phyloP scores from a whole-genome alignment of 2,113 vertebrate genomes.

The Notechis scutatus region DNA sequence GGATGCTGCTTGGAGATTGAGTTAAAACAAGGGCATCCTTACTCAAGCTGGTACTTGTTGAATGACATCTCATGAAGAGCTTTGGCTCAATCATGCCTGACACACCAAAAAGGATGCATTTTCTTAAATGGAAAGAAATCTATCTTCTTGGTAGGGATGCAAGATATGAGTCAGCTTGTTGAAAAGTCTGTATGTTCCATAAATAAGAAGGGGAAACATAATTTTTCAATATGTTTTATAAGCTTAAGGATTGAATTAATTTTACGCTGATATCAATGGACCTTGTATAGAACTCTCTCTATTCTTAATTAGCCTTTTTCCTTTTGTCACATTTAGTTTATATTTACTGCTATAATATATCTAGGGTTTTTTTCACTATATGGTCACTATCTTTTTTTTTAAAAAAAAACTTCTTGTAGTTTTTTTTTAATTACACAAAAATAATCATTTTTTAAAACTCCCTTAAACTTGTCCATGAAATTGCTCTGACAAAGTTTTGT shows the following conservation, averaged over 20 bases:
- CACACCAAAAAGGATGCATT: not conserved
- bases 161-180: not conserved
- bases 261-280: not conserved
- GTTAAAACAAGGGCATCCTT: not conserved
- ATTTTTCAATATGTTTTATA: not conserved
- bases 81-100: not conserved
- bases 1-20: constrained; percentile 16
- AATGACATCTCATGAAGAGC: not conserved
- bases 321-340: not conserved
- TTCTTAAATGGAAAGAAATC: not conserved
- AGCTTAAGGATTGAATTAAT: not conserved
- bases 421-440: not conserved
- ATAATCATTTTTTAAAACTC: not conserved
- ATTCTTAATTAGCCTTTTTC: not conserved
- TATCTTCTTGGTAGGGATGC: not conserved
- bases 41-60: not conserved
- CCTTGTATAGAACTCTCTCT: not conserved
- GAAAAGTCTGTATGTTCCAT: not conserved
- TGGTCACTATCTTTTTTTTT: not conserved
- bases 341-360: not conserved
- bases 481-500: not conserved
- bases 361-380: not conserved
- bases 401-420: not conserved
- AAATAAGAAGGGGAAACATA: not conserved
- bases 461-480: not conserved